A percentile compares a stretch with the other conserved stretches of the same genome.
Evolutionary conservation across 1,140 invertebrate species (phyloP).

Genomic region (Pseudomyrmex sp.): DNA sequence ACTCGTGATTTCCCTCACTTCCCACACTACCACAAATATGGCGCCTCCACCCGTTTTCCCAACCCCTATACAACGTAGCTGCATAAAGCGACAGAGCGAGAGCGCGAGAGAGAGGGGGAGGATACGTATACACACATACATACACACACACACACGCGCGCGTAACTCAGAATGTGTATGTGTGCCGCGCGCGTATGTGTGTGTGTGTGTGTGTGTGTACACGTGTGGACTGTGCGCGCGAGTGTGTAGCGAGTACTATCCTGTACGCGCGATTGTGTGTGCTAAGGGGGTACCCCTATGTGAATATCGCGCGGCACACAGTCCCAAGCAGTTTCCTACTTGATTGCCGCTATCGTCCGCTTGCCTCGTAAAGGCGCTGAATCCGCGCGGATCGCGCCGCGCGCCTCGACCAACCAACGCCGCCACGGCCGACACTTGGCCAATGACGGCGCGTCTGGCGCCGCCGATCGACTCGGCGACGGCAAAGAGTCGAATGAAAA

Average conservation of each 20-base stretch:
- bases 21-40: conserved; percentile 85
- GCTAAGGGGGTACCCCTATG: conserved; percentile 80
- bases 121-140: conserved; percentile 47
- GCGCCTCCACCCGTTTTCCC: conserved; percentile 84
- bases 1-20: conserved; percentile 84
- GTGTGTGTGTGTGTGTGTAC: conserved; percentile 20
- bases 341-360: conserved; percentile 85
- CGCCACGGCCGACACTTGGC: conserved; percentile 66
- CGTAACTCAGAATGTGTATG: not conserved
- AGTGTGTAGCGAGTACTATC: conserved; percentile 72
- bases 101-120: conserved; percentile 57
- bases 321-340: conserved; percentile 86
- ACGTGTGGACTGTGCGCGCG: conserved; percentile 31
- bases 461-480: not conserved
- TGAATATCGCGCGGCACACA: conserved; percentile 85
- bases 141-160: no score
- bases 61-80: conserved; percentile 77
- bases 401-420: conserved; percentile 74
- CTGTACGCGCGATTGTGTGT: conserved; percentile 73
- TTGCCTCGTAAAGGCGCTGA: conserved; percentile 75
- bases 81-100: conserved; percentile 69
- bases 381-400: conserved; percentile 79
- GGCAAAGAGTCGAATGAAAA: conserved; percentile 77
- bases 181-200: conserved; percentile 30
- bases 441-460: conserved; percentile 65